Evolutionary conservation across 1,140 invertebrate genomes (phyloP), one percentile per base, ranked within the genome.

Genomic region (Glossosoma conforme): DNA sequence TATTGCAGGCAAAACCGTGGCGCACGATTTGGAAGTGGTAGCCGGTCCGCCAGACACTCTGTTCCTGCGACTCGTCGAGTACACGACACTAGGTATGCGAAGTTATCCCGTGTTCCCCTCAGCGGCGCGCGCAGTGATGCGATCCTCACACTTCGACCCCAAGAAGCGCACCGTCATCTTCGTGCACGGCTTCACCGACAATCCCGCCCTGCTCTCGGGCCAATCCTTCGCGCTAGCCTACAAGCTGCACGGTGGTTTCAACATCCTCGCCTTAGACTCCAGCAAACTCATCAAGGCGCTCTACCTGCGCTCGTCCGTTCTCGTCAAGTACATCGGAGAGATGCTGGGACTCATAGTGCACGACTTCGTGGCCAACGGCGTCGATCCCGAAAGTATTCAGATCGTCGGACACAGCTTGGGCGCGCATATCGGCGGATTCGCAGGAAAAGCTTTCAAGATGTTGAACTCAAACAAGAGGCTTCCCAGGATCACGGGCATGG

Each of bases 401-500:
- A 20, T 56, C 1, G 38, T 56, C 2, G 54, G 54, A 30, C 54
- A 56, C 54, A 56, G 54, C 22, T 28, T 56, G 32, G 54, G 54
- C 9, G 48, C 48, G 11, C 54, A 56, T 32, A 52, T 56, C 28
- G 22, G 19, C 4, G 54, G 54, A 11, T 52, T 47, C 19, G 49
- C 54, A n/a, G 54, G 54, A 14, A 52, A 56, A 20, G 6, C 43
- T 22, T 52, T 43, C 44, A 21, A 48, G 24, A 20, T 10, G 3
- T 19, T 48, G 6, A 8, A 0, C 1, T 24, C 45, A 20, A 37
- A 33, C 15, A 20, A 15, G 2, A 41, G 32, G 17, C 11, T 48
- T 3, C 22, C 36, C 1, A 28, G 83, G 14, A 83, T 87, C 13
- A 77, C 84, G 10, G 84, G 81, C 0, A 60, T 88, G 61, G 86